phyloP scores from a whole-genome alignment of 2,888 invertebrate species.

The Epirrhoe alternata region DNA sequence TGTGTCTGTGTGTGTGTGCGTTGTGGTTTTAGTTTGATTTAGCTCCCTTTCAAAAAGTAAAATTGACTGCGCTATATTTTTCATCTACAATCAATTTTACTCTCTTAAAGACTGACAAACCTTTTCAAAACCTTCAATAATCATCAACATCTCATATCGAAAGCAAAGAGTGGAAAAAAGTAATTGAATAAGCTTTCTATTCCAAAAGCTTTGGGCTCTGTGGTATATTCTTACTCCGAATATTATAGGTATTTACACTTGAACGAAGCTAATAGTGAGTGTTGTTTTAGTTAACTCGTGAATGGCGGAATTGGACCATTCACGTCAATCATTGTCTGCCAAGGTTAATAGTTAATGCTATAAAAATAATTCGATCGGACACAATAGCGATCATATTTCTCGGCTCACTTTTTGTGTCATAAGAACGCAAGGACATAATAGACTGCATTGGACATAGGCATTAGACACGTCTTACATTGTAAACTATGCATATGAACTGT shows the following conservation, averaged over 20 bases:
- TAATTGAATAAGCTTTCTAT: too few relatives aligned
- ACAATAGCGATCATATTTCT: constrained; percentile 49
- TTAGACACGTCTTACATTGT: neutral
- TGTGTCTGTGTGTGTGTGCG: neutral
- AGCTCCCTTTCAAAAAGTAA: neutral
- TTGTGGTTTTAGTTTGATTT: neutral
- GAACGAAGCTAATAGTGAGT: constrained; percentile 48
- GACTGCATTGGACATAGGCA: constrained; percentile 29
- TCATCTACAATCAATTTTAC: too few relatives aligned
- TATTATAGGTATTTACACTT: constrained; percentile 3
- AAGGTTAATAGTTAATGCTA: constrained; percentile 43
- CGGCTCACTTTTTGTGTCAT: constrained; percentile 47
- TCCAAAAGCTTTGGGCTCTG: neutral
- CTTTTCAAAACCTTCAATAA: too few relatives aligned
- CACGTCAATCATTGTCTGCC: constrained; percentile 44
- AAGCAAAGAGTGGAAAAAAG: too few relatives aligned
- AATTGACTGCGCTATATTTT: too few relatives aligned
- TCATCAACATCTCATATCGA: too few relatives aligned
- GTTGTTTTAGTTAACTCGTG: constrained; percentile 61
- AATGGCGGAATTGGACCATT: constrained; percentile 72
- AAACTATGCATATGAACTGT: neutral
- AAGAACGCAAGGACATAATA: constrained; percentile 44
- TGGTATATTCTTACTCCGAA: neutral
- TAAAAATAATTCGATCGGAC: constrained; percentile 50
- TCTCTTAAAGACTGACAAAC: too few relatives aligned